Base-by-base conservation (phyloP, 2,113 vertebrate genomes). In the Oreochromis aureus region DNA sequence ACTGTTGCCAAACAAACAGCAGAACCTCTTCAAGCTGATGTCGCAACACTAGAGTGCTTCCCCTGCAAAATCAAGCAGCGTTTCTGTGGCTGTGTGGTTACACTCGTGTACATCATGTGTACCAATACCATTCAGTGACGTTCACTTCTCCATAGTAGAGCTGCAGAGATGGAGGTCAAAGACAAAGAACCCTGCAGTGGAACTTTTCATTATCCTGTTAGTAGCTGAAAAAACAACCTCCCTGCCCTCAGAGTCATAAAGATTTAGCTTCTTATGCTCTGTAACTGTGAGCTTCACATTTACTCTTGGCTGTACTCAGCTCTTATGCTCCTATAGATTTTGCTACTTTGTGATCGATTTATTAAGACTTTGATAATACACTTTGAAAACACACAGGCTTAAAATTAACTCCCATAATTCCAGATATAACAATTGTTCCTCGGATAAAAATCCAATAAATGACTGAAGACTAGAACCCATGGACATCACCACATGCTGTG, bases 1-100 rank as follows among this genome's bases (percentile, higher is more conserved):
- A 11, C 78, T 82, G 79, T 85, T 51, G 82, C 55, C 89, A 87
- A 82, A 90, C 79, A 71, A 59, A 71, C 84, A 87, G 79, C 79
- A 71, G 32, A 82, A 90, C 30, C 69, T 83, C 83, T 71, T 80
- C 48, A 2, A 18, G 36, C 58, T 32, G 86, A 83, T 61, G 80
- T 87, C 5, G 19, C 86, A 82, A 82, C 58, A 16, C 6, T 18
- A 10, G 27, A 82, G 3, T 3, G 1, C 54, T 90, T 85, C 82
- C 82, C 63, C 36, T 39, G 24, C 36, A 55, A 27, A 76, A 58
- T 69, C 39, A 27, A 51, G 89, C 55, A 22, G 82, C 24, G 30
- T 15, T n/a, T 55, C 80, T n/a, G 58, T 13, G 27, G 32, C 32
- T 19, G 41, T 13, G 7, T 1, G 10, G 44, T 48, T 27, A 32